Base-by-base conservation (phyloP, 1,140 invertebrate genomes). In the Asbolus verrucosus region DNA sequence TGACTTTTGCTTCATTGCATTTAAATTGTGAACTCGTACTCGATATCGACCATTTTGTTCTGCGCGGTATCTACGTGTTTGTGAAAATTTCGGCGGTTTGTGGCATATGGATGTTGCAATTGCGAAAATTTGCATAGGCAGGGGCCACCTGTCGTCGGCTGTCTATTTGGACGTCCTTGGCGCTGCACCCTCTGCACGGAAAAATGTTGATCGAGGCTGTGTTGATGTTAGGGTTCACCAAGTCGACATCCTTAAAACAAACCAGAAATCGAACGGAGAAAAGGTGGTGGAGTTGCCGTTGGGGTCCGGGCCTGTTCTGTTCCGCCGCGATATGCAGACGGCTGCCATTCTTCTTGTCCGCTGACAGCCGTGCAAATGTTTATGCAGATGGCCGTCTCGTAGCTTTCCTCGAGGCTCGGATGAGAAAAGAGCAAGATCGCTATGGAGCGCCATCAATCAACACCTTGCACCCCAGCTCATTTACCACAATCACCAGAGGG, bases 341-440 rank as follows among this genome's bases (percentile, higher is more conserved):
- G 66, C 69, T 68, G 74, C 74, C 71, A 75, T 75, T 75, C 74
- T 73, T 75, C 74, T 75, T 75, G 21, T 13, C 33, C 72, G 74
- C 63, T 75, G 74, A 75, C 74, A 75, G 74, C 65, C 71, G 50
- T 75, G 74, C 74, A 75, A 75, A 75, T 75, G 74, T 75, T 75
- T 75, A 75, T 75, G 74, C 74, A 75, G 74, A 75, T 75, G 72
- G 61, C 59, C 70, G 70, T 67, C 65, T 71, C 54, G 38, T 24
- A 60, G 27, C 68, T 46, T 46, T 46, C 38, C 66, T 67, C 43
- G 38, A 67, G 60, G 63, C 46, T 71, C 63, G 65, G 31, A 30
- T 65, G 65, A 62, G 50, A 71, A 50, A 43, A 71, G 50, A 67
- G 43, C 65, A 46, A 54, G 38, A 63, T 63, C 21, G 54, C 67